phyloP scores from a whole-genome alignment of 2,113 vertebrate genomes.

The Lagopus muta region DNA sequence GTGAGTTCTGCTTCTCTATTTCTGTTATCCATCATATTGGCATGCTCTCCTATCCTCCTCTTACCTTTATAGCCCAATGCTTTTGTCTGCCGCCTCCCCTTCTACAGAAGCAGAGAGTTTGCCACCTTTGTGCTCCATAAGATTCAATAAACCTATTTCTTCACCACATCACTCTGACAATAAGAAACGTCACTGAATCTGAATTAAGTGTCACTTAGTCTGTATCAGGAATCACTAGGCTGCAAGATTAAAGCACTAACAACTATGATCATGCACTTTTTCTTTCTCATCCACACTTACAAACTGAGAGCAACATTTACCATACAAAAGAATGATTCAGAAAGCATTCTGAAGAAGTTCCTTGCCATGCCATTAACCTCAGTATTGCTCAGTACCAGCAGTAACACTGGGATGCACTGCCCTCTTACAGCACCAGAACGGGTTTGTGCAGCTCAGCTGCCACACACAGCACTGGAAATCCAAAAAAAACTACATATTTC shows the following conservation, averaged over 20 bases:
- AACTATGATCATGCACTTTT: fast-evolving
- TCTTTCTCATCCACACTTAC: neutral
- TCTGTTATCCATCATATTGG: neutral
- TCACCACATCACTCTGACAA: neutral
- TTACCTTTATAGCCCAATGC: neutral
- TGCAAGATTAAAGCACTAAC: neutral
- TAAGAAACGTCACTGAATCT: neutral
- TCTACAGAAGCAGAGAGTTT: neutral
- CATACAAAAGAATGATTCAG: neutral
- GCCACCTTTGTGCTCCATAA: neutral
- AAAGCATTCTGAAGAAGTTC: neutral
- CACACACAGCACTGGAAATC: neutral
- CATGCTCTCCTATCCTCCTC: neutral
- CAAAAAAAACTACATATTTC: fast-evolving
- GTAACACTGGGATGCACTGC: neutral
- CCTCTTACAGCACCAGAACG: neutral
- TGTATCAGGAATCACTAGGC: neutral
- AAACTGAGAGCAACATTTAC: neutral
- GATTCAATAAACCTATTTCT: neutral
- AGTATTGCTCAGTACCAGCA: neutral
- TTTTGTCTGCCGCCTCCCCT: neutral
- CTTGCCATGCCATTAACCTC: neutral
- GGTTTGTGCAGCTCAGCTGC: neutral
- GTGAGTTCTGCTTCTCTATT: neutral
- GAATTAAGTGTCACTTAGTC: neutral